Evolutionary conservation across 2,113 vertebrate species (phyloP), one percentile per base, ranked within the genome.

Genomic region (Epinephelus cyanopodus): DNA sequence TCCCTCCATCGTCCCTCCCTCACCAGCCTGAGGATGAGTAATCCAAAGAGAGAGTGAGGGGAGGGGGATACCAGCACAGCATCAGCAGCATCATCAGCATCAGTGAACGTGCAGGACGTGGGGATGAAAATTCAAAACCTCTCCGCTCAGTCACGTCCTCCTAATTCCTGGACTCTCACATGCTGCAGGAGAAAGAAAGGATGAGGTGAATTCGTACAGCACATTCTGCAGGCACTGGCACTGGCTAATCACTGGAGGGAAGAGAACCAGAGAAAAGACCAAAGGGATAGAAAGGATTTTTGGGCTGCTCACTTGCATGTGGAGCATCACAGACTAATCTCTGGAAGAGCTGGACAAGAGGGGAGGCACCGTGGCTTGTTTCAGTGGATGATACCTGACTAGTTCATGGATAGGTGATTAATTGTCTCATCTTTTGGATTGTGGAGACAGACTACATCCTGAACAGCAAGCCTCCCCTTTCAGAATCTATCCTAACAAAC

Each of bases 1-100:
- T 1, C 7, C 33, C 68, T 2, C 53, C 66, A 3, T 12, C 50
- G 17, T 25, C n/a, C n/a, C 57, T 37, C 61, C 75, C 47, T 56
- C 82, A 63, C 48, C 25, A 74, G 72, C 74, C 48, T 12, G 81
- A 89, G 86, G 88, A 88, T 92, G 89, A 90, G 84, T 90, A 89
- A 93, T 93, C 80, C 75, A 68, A 17, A 4, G 9, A 48, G 71
- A 37, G 60, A 3, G 65, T 42, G 52, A 14, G 53, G 17, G 53
- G 25, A 11, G 39, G 61, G 33, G 77, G 69, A 68, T 75, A 60
- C 63, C 73, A 62, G 21, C 70, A 21, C 82, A 91, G 48, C 86
- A 84, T 58, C 88, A 73, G 3, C 84, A 83, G 52, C 84, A 91
- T 39, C 86, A 84, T 58, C 74, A 68, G 21, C 74, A 33, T 82